These are phyloP conservation scores for Chondrilla cf. caribensis DNA, from an alignment of 37 sponge, comb jelly and placozoan genomes.

Conservation along the genomic window DNA sequence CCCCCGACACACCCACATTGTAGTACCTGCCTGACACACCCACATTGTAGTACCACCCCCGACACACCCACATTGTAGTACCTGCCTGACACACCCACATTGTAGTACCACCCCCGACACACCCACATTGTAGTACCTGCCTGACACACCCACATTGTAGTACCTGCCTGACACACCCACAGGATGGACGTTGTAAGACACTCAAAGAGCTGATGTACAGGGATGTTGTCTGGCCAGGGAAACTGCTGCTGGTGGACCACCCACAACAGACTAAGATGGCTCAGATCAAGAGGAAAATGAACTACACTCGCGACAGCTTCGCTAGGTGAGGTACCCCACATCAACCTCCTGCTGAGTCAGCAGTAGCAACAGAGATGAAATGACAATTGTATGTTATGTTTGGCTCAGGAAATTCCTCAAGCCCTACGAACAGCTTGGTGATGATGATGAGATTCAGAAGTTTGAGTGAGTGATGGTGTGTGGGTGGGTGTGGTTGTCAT, in stretches of 20 bases:
- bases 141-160: too few species aligned
- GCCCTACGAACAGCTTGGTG: neutral
- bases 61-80: too few species aligned
- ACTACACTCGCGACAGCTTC: neutral
- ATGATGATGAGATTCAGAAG: neutral
- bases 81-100: too few species aligned
- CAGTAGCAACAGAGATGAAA: neutral
- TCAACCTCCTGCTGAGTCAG: neutral
- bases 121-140: too few species aligned
- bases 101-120: too few species aligned
- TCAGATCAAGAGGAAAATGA: neutral
- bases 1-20: too few species aligned
- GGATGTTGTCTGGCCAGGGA: slow-evolving; percentile 7
- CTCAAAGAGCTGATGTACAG: slow-evolving; percentile 11
- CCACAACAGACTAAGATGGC: neutral
- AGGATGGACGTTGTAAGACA: neutral
- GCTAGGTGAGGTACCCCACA: neutral
- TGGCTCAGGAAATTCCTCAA: slow-evolving; percentile 1
- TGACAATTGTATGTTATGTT: neutral
- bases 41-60: too few species aligned
- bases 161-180: too few species aligned
- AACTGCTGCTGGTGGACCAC: slow-evolving; percentile 20
- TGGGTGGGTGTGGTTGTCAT: too few species aligned
- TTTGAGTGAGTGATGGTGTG: slow-evolving; percentile 21
- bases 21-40: too few species aligned